Evolutionary conservation across 2,113 vertebrate species (phyloP).

Genomic region (Lonchura striata): DNA sequence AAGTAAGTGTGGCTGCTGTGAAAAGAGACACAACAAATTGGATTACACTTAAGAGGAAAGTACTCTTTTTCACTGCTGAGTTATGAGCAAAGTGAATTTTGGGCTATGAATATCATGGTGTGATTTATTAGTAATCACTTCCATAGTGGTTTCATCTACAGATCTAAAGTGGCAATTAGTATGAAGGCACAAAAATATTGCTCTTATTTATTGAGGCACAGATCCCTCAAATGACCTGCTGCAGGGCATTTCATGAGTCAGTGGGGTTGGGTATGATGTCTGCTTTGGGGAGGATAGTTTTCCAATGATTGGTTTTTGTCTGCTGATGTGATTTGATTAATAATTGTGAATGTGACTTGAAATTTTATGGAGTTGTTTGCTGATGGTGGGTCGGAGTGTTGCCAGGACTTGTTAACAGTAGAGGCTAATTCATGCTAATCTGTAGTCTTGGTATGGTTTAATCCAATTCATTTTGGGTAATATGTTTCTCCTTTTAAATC

Average conservation of each 20-base stretch:
- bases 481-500: not conserved
- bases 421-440: conserved; percentile 7
- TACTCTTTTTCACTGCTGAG: not conserved
- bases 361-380: not conserved
- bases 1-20: conserved; percentile 5
- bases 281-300: conserved; percentile 8
- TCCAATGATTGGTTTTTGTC: not conserved
- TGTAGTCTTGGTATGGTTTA: not conserved
- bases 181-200: not conserved
- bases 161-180: conserved; percentile 49
- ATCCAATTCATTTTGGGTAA: not conserved
- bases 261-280: not conserved
- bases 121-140: conserved; percentile 39
- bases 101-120: not conserved
- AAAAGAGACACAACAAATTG: conserved; percentile 18
- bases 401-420: not conserved
- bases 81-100: conserved; percentile 2
- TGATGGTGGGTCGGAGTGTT: not conserved
- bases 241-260: conserved; percentile 20
- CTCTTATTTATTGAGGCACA: conserved; percentile 9
- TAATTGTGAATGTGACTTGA: conserved; percentile 24
- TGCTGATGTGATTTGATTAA: not conserved
- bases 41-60: conserved; percentile 1
- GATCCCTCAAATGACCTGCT: conserved; percentile 25
- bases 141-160: not conserved